Evolutionary conservation across 1,140 invertebrate genomes (phyloP).

Genomic region (Leptopilina boulardi): DNA sequence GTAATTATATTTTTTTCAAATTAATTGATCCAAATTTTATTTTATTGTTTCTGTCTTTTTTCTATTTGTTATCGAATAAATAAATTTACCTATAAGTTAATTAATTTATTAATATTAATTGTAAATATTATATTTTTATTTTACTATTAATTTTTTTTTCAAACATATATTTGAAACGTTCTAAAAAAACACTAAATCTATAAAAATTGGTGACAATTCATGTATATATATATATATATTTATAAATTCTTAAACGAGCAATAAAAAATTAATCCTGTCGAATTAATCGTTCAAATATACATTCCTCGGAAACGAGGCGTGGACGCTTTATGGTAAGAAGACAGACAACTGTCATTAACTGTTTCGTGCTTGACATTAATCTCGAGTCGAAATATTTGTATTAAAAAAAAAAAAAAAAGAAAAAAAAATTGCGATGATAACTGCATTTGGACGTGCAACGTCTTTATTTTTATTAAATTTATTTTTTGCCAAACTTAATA

Average conservation of each 20-base stretch:
- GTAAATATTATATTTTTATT: no score
- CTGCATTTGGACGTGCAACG: neutral
- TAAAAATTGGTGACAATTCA: neutral
- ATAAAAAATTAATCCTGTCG: slow-evolving; percentile 10
- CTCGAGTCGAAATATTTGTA: slow-evolving; percentile 7
- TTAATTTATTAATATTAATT: no score
- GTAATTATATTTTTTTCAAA: neutral
- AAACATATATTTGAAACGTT: no score
- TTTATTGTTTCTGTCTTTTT: no score
- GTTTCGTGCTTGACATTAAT: slow-evolving; percentile 12
- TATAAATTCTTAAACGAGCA: no score
- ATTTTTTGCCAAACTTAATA: neutral
- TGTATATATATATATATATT: neutral
- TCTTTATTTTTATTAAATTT: neutral
- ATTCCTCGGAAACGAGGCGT: slow-evolving; percentile 21
- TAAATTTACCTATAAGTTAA: no score
- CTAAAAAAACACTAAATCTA: neutral
- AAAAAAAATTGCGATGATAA: neutral
- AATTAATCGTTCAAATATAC: slow-evolving; percentile 21
- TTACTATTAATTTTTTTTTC: no score
- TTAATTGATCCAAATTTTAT: neutral
- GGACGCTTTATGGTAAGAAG: slow-evolving; percentile 15
- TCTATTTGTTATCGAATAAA: no score
- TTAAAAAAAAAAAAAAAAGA: neutral
- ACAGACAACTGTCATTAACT: slow-evolving; percentile 29